These are phyloP conservation scores for Caenorhabditis zanzibari DNA, from an alignment of 2,888 invertebrate species.

Conservation along the genomic window DNA sequence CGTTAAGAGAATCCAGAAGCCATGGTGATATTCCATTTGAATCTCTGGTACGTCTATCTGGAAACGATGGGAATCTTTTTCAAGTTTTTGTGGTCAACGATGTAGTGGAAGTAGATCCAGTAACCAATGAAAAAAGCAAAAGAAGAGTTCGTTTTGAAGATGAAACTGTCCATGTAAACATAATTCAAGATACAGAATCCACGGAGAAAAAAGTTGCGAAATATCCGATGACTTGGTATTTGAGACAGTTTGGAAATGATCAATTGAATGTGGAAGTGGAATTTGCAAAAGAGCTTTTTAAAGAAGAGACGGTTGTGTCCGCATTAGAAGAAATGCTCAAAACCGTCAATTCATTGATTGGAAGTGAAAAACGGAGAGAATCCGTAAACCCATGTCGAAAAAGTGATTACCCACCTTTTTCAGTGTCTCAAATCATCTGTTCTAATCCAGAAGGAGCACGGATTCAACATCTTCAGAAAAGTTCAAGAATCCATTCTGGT, in stretches of 20 bases:
- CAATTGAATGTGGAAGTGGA: constrained; percentile 31
- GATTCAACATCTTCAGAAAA: neutral
- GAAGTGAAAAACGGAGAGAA: neutral
- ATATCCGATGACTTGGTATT: constrained; percentile 56
- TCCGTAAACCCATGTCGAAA: neutral
- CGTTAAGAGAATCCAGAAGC: constrained; percentile 12
- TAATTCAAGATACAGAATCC: neutral
- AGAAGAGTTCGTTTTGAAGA: constrained; percentile 47
- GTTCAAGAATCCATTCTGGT: neutral
- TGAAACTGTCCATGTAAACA: constrained; percentile 19
- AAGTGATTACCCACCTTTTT: constrained; percentile 33
- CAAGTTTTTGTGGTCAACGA: constrained; percentile 52
- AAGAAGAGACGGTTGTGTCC: neutral
- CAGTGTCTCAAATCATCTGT: constrained; percentile 27
- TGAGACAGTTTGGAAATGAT: constrained; percentile 35
- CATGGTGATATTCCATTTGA: constrained; percentile 37
- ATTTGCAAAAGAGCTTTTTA: constrained; percentile 21
- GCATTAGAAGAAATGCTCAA: constrained; percentile 21
- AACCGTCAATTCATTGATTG: constrained; percentile 4
- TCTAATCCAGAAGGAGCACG: neutral
- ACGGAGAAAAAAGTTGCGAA: constrained; percentile 1
- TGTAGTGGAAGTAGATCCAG: constrained; percentile 12
- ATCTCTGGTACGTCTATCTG: constrained; percentile 16
- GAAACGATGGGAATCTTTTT: constrained; percentile 23
- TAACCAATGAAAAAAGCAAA: neutral